phyloP scores from a whole-genome alignment of 2,797 vertebrate genomes.

The Tarsius wallacei region DNA sequence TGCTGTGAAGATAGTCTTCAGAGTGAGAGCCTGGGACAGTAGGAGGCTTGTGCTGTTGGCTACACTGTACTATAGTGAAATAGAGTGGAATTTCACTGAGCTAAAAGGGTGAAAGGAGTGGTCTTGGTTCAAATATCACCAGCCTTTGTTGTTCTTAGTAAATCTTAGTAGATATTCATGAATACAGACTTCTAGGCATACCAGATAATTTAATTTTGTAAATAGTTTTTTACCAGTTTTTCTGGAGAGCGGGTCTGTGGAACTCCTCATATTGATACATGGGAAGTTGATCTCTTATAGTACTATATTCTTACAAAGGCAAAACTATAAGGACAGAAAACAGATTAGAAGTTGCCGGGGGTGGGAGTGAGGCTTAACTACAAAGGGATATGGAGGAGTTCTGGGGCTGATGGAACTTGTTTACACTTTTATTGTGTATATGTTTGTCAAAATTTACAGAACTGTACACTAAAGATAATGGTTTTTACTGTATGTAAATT shows the following conservation, averaged over 20 bases:
- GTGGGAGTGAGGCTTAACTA: neutral
- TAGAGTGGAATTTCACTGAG: neutral
- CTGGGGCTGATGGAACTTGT: neutral
- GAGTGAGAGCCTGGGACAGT: neutral
- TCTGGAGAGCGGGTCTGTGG: neutral
- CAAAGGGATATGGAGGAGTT: neutral
- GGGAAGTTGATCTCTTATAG: neutral
- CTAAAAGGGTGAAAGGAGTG: neutral
- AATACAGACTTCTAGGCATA: neutral
- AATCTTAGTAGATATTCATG: conserved; percentile 30
- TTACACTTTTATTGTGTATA: neutral
- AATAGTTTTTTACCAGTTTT: conserved; percentile 13
- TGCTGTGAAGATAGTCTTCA: neutral
- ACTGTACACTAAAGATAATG: neutral
- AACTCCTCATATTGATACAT: neutral
- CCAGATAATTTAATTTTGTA: neutral
- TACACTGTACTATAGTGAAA: neutral
- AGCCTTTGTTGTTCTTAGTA: neutral
- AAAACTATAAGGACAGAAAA: neutral
- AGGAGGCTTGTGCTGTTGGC: neutral
- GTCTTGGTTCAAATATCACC: neutral
- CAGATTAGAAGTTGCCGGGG: neutral
- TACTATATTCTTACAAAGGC: neutral
- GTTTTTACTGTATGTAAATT: neutral
- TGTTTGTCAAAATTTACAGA: neutral